Evolutionary conservation across 2,888 invertebrate species (phyloP).

Genomic region (Rotaria socialis): DNA sequence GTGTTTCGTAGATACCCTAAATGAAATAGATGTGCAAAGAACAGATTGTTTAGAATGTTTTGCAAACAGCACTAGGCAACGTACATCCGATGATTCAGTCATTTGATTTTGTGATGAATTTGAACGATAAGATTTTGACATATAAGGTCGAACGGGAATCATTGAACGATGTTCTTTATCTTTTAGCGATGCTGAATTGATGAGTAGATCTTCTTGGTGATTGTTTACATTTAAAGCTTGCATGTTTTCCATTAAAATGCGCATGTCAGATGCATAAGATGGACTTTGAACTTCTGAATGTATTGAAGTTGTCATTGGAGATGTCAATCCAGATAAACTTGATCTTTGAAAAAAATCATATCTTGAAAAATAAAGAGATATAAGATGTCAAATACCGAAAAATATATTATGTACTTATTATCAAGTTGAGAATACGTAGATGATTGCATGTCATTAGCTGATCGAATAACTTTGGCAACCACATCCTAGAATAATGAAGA

Average conservation of each 20-base stretch:
- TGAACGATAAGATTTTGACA: background rate
- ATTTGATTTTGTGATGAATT: background rate
- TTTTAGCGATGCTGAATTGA: background rate
- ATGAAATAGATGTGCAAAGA: background rate
- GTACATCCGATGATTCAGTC: background rate
- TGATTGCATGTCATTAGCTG: background rate
- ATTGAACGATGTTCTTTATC: background rate
- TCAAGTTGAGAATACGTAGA: background rate
- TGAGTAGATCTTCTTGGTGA: background rate
- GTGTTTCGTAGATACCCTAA: background rate
- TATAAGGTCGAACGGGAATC: background rate
- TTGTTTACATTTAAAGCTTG: conserved; percentile 20
- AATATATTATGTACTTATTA: background rate
- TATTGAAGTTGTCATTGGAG: conserved; percentile 47
- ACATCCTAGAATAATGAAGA: conserved; percentile 53
- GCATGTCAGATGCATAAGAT: conserved; percentile 53
- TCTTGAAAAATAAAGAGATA: background rate
- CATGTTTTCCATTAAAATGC: conserved; percentile 30
- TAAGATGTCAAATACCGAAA: background rate
- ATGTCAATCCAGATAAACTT: background rate
- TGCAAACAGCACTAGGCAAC: background rate
- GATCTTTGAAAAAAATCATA: background rate
- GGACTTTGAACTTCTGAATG: conserved; percentile 43
- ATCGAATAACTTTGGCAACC: conserved; percentile 55
- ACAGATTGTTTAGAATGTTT: too few species aligned